Evolutionary conservation across 2,113 vertebrate genomes (phyloP).

Genomic region (Neoarius graeffei): DNA sequence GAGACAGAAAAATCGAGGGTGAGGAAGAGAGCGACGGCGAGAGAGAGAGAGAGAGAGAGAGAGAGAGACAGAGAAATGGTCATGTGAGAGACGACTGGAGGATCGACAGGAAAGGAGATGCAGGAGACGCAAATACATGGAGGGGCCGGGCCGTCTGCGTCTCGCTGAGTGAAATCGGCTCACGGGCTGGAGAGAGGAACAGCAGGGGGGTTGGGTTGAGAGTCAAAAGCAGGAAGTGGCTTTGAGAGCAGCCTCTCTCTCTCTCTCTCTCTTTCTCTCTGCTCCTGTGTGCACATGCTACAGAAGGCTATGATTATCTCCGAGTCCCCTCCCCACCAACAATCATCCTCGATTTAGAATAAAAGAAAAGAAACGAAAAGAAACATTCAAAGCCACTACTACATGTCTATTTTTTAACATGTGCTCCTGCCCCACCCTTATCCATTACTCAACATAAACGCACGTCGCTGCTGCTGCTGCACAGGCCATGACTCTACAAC

Average conservation of each 20-base stretch:
- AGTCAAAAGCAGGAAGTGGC: conserved; percentile 57
- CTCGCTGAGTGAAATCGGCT: conserved; percentile 33
- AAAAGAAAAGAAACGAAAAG: conserved; percentile 23
- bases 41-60: not conserved
- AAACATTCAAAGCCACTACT: conserved; percentile 22
- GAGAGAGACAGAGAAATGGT: conserved; percentile 6
- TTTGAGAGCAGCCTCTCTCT: conserved; percentile 36
- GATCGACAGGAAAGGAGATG: conserved; percentile 25
- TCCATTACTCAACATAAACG: not conserved
- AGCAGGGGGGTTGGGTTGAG: conserved; percentile 41
- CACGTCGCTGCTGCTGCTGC: not conserved
- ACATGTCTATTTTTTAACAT: conserved; percentile 20
- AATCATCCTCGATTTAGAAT: conserved; percentile 38
- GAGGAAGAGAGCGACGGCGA: conserved; percentile 3
- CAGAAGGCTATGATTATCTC: conserved; percentile 43
- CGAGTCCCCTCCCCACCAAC: conserved; percentile 38
- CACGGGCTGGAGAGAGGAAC: conserved; percentile 34
- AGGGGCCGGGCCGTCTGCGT: conserved; percentile 15
- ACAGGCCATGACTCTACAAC: not conserved
- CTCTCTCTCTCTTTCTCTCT: not conserved
- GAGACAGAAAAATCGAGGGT: conserved; percentile 15
- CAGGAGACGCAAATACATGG: not conserved
- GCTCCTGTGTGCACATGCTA: conserved; percentile 13
- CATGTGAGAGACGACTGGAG: conserved; percentile 14
- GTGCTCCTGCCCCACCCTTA: conserved; percentile 20